phyloP scores from a whole-genome alignment of 1,140 invertebrate genomes.

The Heliothis subflexa region DNA sequence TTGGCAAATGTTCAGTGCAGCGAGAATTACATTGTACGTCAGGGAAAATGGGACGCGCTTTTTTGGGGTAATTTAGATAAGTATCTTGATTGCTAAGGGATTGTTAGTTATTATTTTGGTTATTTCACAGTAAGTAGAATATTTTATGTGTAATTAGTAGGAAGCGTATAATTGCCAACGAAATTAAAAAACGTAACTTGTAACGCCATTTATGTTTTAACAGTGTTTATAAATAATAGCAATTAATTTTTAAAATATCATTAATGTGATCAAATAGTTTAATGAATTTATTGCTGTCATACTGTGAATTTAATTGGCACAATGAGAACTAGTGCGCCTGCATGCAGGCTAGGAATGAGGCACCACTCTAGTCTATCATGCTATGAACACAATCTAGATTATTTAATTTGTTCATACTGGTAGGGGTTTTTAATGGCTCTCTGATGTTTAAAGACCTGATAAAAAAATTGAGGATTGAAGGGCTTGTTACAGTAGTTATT shows the following conservation, averaged over 20 bases:
- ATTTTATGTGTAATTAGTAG: too few relatives aligned
- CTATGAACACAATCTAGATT: constrained; percentile 50
- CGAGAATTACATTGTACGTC: constrained; percentile 57
- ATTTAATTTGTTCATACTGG: neutral
- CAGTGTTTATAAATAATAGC: too few relatives aligned
- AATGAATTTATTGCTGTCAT: constrained; percentile 30
- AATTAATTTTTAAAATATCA: too few relatives aligned
- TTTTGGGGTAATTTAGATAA: constrained; percentile 21
- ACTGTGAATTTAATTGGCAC: constrained; percentile 33
- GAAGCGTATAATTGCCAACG: too few relatives aligned
- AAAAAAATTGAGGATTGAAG: too few relatives aligned
- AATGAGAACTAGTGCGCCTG: constrained; percentile 2
- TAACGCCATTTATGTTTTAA: too few relatives aligned
- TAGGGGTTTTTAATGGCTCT: neutral
- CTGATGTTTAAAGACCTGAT: too few relatives aligned
- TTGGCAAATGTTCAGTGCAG: constrained; percentile 77
- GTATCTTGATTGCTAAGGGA: neutral
- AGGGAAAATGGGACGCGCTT: constrained; percentile 33
- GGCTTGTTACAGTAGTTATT: too few relatives aligned
- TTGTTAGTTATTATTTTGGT: too few relatives aligned
- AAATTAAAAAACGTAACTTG: too few relatives aligned
- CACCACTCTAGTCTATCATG: constrained; percentile 34
- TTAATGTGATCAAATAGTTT: neutral
- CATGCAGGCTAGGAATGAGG: constrained; percentile 35
- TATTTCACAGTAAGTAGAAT: too few relatives aligned